phyloP scores from a whole-genome alignment of 1,140 invertebrate species.

The Orchestia grillus region DNA sequence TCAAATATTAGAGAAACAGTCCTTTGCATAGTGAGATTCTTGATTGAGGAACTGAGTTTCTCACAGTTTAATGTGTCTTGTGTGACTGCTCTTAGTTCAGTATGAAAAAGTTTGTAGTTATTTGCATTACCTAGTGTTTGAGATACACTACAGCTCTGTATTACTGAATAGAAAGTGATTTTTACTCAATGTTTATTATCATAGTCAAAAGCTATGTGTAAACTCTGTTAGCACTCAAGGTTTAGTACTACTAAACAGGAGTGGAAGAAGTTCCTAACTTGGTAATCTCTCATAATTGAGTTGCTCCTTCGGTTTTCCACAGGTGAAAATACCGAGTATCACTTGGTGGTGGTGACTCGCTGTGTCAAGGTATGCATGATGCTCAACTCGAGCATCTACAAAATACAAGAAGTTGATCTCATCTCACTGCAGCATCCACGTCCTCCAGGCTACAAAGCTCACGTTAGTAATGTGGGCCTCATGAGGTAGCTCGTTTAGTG shows the following conservation, averaged over 20 bases:
- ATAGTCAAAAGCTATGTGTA: not conserved
- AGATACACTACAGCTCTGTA: not conserved
- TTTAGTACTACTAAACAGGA: not conserved
- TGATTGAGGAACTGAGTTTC: not conserved
- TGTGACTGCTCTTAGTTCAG: not conserved
- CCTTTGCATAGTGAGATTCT: too few relatives aligned
- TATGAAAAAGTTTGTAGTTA: not conserved
- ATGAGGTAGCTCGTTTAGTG: not conserved
- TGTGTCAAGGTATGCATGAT: slow-evolving; percentile 75
- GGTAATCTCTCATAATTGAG: not conserved
- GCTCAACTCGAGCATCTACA: slow-evolving; percentile 70
- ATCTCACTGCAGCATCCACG: slow-evolving; percentile 65
- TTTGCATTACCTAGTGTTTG: not conserved
- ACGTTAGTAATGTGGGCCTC: slow-evolving; percentile 37
- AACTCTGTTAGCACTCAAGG: not conserved
- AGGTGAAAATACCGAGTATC: slow-evolving; percentile 72
- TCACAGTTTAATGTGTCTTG: not conserved
- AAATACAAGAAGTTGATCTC: slow-evolving; percentile 67
- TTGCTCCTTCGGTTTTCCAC: slow-evolving; percentile 59
- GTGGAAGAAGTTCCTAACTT: not conserved
- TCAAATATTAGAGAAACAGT: too few relatives aligned
- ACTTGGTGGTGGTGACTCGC: slow-evolving; percentile 74
- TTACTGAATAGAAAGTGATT: not conserved
- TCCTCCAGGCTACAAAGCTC: slow-evolving; percentile 81
- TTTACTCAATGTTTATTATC: not conserved